Evolutionary conservation across 2,888 invertebrate genomes (phyloP).

Genomic region (Ypsolopha sequella): DNA sequence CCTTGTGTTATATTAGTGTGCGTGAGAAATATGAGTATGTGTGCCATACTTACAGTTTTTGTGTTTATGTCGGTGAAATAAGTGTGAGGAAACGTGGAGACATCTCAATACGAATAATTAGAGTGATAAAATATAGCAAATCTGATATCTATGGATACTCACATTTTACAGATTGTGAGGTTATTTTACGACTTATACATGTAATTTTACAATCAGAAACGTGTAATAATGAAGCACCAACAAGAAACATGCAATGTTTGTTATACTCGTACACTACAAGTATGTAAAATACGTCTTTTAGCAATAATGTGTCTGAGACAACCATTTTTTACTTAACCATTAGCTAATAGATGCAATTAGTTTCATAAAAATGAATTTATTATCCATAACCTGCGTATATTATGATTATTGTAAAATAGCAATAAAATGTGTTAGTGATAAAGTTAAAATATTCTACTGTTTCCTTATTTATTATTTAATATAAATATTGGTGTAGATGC

Average conservation of each 20-base stretch:
- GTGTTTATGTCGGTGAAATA: too few species aligned
- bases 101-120: too few species aligned
- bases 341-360: not conserved
- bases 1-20: too few species aligned
- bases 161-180: too few species aligned
- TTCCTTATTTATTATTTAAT: too few species aligned
- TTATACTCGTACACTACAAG: not conserved
- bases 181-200: too few species aligned
- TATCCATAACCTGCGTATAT: conserved; percentile 21
- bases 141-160: too few species aligned
- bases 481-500: too few species aligned
- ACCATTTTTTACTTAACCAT: not conserved
- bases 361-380: conserved; percentile 59
- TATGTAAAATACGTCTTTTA: not conserved
- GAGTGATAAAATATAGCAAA: too few species aligned
- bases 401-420: conserved; percentile 40
- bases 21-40: too few species aligned
- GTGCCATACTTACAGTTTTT: too few species aligned
- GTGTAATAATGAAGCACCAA: not conserved
- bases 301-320: conserved; percentile 2
- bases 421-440: conserved; percentile 61
- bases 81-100: too few species aligned
- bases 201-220: not conserved
- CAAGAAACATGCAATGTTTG: not conserved
- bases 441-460: conserved; percentile 14